Evolutionary conservation across 37 sponge, comb jelly and placozoan species (phyloP), one percentile per base, ranked within the genome.

Genomic region (Beroe forskalii): DNA sequence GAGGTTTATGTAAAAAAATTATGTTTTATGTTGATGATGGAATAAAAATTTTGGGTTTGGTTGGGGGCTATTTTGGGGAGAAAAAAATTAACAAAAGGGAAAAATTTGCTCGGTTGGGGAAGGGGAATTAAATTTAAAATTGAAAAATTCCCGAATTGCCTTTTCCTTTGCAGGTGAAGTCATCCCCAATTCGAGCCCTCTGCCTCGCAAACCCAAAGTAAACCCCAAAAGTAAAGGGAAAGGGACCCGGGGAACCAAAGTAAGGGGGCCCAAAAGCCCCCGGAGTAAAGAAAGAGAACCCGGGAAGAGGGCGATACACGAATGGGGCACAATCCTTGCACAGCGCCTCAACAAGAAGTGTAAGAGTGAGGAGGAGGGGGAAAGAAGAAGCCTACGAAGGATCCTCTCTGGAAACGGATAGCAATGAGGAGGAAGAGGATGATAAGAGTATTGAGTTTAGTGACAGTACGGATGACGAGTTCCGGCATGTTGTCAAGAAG

Each of bases 381-480:
- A 55, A 55, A 55, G 60, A 55, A 55, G 60, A 72, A 72, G 75
- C 66, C 66, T 63, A 72, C 31, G 75, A 72, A 72, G 75, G 14
- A 72, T 12, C 75, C 75, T 8, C 35, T 35, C 39, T 35, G 35
- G 39, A 72, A 35, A 72, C 75, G 8, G 75, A 72, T 30, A 72
- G 75, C 40, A 39, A 72, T 6, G 40, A 72, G 9, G 39, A 37
- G 35, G 36, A 28, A 22, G 25, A n/a, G n/a, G n/a, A n/a, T n/a
- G n/a, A n/a, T n/a, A n/a, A n/a, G n/a, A n/a, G n/a, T n/a, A n/a
- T n/a, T n/a, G n/a, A n/a, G n/a, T n/a, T n/a, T n/a, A n/a, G n/a
- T n/a, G n/a, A n/a, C n/a, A n/a, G n/a, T n/a, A n/a, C n/a, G n/a
- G n/a, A 63, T 20, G 66, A 20, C 4, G 66, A 63, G 3, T 63